A percentile compares a stretch with the other conserved stretches of the same genome.
These are phyloP conservation scores for Pheosia tremula DNA, from an alignment of 2,888 invertebrate genomes.

Conservation along the genomic window DNA sequence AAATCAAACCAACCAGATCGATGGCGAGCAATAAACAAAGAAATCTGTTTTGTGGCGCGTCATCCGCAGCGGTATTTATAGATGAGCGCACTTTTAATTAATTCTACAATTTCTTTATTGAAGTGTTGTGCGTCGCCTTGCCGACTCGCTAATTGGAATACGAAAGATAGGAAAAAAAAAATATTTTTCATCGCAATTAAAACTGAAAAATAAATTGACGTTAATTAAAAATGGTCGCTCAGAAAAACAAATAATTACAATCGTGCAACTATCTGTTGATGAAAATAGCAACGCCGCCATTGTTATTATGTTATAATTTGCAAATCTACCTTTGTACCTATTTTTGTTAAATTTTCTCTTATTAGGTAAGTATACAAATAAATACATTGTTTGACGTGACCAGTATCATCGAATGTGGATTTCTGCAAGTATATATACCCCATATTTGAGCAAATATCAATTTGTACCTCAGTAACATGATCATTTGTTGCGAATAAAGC, in stretches of 20 bases:
- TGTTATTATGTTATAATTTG: not conserved
- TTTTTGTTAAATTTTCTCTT: not conserved
- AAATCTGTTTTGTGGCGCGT: slow-evolving; percentile 53
- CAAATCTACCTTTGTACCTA: not conserved
- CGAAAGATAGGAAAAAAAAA: not conserved
- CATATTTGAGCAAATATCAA: not conserved
- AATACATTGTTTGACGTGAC: not conserved
- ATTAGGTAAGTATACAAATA: not conserved
- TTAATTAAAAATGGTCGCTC: not conserved
- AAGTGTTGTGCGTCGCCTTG: slow-evolving; percentile 14
- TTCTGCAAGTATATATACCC: not conserved
- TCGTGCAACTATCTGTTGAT: not conserved
- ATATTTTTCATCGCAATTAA: not conserved
- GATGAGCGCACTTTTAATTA: slow-evolving; percentile 50
- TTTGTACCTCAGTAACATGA: not conserved
- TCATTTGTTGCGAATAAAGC: not conserved
- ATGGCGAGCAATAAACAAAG: slow-evolving; percentile 57
- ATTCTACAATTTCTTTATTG: slow-evolving; percentile 49
- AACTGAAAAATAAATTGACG: not conserved
- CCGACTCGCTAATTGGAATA: slow-evolving; percentile 2
- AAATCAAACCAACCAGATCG: slow-evolving; percentile 50
- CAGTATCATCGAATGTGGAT: not conserved
- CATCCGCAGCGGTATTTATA: slow-evolving; percentile 48
- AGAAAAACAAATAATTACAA: not conserved
- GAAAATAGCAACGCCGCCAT: not conserved